These are phyloP conservation scores for Pterobdella sp. DNA, from an alignment of 2,888 invertebrate species.

Conservation along the genomic window DNA sequence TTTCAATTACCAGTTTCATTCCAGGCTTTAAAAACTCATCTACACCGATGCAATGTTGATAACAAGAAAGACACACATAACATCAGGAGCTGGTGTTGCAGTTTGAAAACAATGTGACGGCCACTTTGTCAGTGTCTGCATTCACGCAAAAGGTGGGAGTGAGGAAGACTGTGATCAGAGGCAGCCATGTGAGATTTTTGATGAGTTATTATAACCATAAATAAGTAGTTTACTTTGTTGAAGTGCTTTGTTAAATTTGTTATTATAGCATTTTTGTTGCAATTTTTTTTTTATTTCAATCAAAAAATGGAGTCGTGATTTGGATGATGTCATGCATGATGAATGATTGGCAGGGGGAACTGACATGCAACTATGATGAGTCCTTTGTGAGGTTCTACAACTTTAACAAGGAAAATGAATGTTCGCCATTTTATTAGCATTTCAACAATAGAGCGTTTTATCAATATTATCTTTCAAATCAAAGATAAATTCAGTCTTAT, in stretches of 20 bases:
- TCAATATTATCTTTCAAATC: no score
- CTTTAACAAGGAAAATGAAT: conserved; percentile 9
- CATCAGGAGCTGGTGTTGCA: conserved; percentile 14
- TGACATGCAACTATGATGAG: conserved; percentile 27
- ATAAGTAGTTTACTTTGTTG: no score
- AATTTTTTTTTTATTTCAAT: no score
- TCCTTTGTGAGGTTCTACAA: conserved; percentile 20
- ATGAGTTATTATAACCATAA: no score
- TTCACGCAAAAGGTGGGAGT: conserved; percentile 23
- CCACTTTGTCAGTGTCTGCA: conserved; percentile 20
- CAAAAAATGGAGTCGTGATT: no score
- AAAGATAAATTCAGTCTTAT: no score
- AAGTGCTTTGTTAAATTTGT: no score
- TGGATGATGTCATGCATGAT: not conserved
- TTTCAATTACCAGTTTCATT: no score
- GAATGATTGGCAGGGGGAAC: conserved; percentile 15
- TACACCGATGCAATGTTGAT: not conserved
- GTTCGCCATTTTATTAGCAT: not conserved
- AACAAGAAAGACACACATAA: not conserved
- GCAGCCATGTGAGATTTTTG: conserved; percentile 3
- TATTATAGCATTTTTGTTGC: no score
- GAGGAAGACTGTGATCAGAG: conserved; percentile 24
- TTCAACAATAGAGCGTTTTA: no score
- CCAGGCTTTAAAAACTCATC: no score
- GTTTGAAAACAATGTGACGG: conserved; percentile 24